phyloP scores from a whole-genome alignment of 2,797 vertebrate genomes.

The Borostomias antarcticus region DNA sequence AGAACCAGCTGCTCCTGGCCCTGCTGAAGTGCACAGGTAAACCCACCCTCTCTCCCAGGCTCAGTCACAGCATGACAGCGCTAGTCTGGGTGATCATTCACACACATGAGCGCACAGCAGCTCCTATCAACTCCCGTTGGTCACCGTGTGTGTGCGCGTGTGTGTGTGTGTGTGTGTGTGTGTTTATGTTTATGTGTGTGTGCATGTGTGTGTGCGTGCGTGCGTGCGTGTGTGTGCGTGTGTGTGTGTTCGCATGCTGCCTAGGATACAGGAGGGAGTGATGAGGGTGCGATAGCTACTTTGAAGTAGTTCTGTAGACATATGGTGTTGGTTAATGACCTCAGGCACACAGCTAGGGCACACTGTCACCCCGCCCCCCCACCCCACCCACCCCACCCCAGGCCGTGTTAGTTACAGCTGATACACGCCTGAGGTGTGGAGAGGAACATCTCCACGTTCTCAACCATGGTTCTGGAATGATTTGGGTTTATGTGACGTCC shows the following conservation, averaged over 20 bases:
- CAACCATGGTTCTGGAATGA: slow-evolving; percentile 1
- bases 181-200: no score
- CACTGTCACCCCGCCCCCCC: not conserved
- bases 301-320: slow-evolving; percentile 2
- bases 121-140: no score
- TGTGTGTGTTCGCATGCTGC: not conserved
- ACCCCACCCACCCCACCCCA: no score
- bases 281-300: not conserved
- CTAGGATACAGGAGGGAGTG: not conserved
- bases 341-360: not conserved
- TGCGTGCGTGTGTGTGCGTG: no score
- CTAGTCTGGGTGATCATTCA: no score
- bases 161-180: no score
- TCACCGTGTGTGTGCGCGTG: no score
- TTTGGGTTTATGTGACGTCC: not conserved
- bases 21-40: slow-evolving; percentile 97
- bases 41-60: no score
- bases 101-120: no score
- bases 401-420: no score
- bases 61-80: slow-evolving; percentile 20
- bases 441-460: not conserved
- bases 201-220: no score
- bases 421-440: slow-evolving; percentile 1
- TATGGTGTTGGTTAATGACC: slow-evolving; percentile 6
- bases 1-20: slow-evolving; percentile 95